These are phyloP conservation scores for Agrotis ipsilon DNA, from an alignment of 2,888 invertebrate species.

Conservation along the genomic window DNA sequence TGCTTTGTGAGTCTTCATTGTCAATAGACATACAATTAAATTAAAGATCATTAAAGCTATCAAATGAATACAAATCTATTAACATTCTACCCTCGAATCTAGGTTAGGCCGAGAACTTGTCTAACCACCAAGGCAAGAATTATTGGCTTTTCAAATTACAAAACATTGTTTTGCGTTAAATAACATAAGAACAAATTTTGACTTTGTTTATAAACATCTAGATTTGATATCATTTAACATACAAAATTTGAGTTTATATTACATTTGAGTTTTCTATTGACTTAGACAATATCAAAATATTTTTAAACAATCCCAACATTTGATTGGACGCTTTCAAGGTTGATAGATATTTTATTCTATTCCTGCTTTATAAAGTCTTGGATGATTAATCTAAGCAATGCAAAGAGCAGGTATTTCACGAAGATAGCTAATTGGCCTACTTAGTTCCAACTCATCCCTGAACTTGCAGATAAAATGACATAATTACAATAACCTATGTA, in stretches of 20 bases:
- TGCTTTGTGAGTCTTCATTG: too few relatives aligned
- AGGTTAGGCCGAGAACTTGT: too few relatives aligned
- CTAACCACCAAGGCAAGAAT: background rate
- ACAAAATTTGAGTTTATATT: conserved; percentile 43
- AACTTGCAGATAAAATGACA: conserved; percentile 34
- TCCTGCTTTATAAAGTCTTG: conserved; percentile 29
- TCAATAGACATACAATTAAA: too few relatives aligned
- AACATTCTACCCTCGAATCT: too few relatives aligned
- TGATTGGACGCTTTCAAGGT: conserved; percentile 10
- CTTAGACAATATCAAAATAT: conserved; percentile 50
- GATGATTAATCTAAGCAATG: conserved; percentile 58
- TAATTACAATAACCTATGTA: conserved; percentile 52
- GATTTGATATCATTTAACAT: conserved; percentile 41
- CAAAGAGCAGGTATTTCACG: conserved; percentile 8
- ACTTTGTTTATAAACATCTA: conserved; percentile 33
- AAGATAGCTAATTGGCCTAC: conserved; percentile 24
- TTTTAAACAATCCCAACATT: conserved; percentile 43
- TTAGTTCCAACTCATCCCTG: conserved; percentile 61
- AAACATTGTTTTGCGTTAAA: conserved; percentile 11
- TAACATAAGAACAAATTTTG: conserved; percentile 54
- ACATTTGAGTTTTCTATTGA: conserved; percentile 50
- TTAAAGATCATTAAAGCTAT: too few relatives aligned
- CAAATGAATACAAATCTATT: too few relatives aligned
- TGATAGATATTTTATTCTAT: conserved; percentile 15
- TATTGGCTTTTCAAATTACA: conserved; percentile 44